Percentiles rank a stretch among this genome's conserved stretches.
Evolutionary conservation across 37 sponge, comb jelly and placozoan genomes (phyloP).

Genomic region (Hexactinellida sp.): DNA sequence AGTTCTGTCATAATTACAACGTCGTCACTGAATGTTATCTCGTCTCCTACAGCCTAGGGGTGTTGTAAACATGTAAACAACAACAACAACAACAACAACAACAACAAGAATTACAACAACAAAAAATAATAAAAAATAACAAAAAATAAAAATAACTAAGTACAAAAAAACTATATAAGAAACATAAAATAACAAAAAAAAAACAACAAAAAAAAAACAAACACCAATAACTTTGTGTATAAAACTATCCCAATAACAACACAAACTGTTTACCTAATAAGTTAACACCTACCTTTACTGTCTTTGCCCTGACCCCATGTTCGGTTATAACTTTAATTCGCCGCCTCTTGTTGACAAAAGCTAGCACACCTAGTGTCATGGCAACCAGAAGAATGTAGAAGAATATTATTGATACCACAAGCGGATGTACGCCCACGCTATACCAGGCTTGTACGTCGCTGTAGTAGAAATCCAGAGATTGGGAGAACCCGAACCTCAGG

Average conservation of each 20-base stretch:
- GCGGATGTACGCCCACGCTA: neutral
- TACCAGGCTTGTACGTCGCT: neutral
- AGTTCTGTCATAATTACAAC: neutral
- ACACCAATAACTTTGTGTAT: neutral
- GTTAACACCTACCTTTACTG: neutral
- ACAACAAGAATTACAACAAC: no score
- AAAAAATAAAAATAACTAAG: no score
- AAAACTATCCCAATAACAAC: neutral
- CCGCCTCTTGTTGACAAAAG: constrained; percentile 38
- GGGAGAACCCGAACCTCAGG: neutral
- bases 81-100: no score
- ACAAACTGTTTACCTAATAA: no score
- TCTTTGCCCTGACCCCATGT: neutral
- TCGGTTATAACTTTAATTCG: constrained; percentile 18
- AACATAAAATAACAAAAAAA: no score
- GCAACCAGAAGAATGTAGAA: constrained; percentile 42
- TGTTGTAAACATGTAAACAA: no score
- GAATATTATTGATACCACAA: constrained; percentile 25
- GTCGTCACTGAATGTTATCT: neutral
- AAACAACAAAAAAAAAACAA: no score
- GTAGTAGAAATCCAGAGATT: constrained; percentile 15
- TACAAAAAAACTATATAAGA: no score
- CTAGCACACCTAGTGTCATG: constrained; percentile 42
- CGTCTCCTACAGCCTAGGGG: neutral
- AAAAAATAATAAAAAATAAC: no score